Conservation (phyloP, 1,140 invertebrate species). For the Chironomus striatipennis region DNA sequence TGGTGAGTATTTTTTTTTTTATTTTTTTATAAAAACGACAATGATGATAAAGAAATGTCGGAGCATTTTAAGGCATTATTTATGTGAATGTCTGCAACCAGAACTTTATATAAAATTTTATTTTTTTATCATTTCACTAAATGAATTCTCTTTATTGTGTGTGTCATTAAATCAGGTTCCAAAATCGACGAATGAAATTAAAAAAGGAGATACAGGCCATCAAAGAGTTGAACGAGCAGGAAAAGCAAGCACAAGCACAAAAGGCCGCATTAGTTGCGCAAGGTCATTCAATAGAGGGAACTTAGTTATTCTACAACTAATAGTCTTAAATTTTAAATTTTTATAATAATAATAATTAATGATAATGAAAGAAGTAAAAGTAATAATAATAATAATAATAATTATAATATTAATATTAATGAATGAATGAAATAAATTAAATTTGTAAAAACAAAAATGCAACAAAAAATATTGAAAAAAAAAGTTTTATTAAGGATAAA, state of each 20-base stretch:
- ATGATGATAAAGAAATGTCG: neutral
- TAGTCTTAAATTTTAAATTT: slow-evolving; percentile 18
- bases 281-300: slow-evolving; percentile 19
- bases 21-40: neutral
- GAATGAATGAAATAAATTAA: neutral
- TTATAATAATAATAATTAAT: neutral
- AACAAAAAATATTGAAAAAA: neutral
- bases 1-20: slow-evolving; percentile 53
- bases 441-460: neutral
- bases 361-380: neutral
- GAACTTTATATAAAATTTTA: too few species aligned
- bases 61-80: too few species aligned
- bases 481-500: neutral
- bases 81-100: neutral
- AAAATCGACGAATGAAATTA: slow-evolving; percentile 97
- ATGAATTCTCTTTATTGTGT: neutral
- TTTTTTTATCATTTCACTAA: neutral
- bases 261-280: slow-evolving; percentile 68
- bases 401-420: too few species aligned
- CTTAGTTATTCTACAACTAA: slow-evolving; percentile 18
- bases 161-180: slow-evolving; percentile 44
- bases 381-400: too few species aligned
- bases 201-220: slow-evolving; percentile 98
- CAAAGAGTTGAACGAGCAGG: slow-evolving; percentile 94
- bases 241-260: slow-evolving; percentile 88